Conservation (phyloP, 2,113 vertebrate genomes). For the Periophthalmus modestus region DNA sequence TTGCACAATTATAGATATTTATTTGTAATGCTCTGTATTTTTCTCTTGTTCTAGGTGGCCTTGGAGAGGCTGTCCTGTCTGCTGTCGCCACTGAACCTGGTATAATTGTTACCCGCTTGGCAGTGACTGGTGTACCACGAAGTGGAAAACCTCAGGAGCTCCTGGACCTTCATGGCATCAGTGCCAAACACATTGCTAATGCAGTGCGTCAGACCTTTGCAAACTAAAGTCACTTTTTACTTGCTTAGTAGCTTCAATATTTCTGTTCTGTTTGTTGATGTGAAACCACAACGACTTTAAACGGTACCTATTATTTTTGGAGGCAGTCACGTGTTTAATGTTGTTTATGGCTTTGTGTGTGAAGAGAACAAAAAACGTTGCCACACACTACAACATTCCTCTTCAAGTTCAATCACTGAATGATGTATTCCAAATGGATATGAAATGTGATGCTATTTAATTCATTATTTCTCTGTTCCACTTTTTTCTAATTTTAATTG, state of each 20-base stretch:
- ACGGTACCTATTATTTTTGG: neutral
- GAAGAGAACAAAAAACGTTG: neutral
- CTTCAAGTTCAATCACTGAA: neutral
- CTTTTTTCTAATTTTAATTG: too few relatives aligned
- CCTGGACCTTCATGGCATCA: conserved; percentile 83
- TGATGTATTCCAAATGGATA: neutral
- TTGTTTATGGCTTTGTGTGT: neutral
- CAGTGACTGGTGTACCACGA: conserved; percentile 77
- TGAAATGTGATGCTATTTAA: neutral
- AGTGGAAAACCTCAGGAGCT: conserved; percentile 83
- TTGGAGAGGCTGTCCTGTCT: conserved; percentile 84
- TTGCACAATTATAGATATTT: neutral
- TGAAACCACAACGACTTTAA: neutral
- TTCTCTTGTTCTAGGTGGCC: conserved; percentile 75
- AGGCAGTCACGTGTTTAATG: neutral
- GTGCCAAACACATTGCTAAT: conserved; percentile 77
- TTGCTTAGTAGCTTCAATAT: neutral
- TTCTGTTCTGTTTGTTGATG: neutral
- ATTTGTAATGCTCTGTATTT: neutral
- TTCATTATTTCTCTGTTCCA: neutral
- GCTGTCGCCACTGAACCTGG: conserved; percentile 80
- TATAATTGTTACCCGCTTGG: conserved; percentile 80
- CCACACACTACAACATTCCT: neutral
- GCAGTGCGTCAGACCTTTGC: conserved; percentile 79
- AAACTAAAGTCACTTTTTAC: conserved; percentile 60